Conservation (phyloP, 2,113 vertebrate genomes). For the Eulacestoma nigropectus region DNA sequence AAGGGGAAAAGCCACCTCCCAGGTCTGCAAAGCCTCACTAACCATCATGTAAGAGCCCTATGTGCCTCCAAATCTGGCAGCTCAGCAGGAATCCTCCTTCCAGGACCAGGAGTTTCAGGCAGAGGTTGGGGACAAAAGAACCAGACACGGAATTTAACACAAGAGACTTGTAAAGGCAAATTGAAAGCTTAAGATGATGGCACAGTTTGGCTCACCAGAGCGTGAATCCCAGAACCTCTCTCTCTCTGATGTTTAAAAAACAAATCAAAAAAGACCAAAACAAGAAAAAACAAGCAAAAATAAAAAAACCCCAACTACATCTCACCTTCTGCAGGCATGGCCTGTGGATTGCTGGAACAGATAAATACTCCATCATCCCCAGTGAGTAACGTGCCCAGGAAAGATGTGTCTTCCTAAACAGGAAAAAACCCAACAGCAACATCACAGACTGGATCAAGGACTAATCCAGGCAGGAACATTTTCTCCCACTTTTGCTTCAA, state of each 20-base stretch:
- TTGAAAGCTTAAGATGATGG: neutral
- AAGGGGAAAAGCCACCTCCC: neutral
- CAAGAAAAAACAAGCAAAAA: neutral
- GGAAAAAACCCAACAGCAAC: neutral
- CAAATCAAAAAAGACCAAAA: fast-evolving
- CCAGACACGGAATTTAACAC: neutral
- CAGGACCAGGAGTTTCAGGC: neutral
- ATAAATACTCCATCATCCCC: slow-evolving; percentile 80
- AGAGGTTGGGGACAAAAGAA: neutral
- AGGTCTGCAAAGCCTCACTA: neutral
- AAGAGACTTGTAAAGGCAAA: neutral
- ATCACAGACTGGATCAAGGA: neutral
- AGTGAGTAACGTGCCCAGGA: slow-evolving; percentile 81
- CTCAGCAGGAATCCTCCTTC: neutral
- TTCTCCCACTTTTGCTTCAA: neutral
- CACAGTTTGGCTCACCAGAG: neutral
- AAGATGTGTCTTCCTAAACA: slow-evolving; percentile 74
- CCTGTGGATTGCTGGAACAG: slow-evolving; percentile 77
- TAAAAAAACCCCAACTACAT: neutral
- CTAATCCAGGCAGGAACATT: neutral
- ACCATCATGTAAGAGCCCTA: neutral
- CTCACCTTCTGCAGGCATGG: slow-evolving; percentile 86
- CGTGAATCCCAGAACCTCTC: neutral
- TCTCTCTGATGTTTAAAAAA: neutral
- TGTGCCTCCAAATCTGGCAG: neutral